These are phyloP conservation scores for Leucozona laternaria DNA, from an alignment of 2,888 invertebrate species.

Conservation along the genomic window DNA sequence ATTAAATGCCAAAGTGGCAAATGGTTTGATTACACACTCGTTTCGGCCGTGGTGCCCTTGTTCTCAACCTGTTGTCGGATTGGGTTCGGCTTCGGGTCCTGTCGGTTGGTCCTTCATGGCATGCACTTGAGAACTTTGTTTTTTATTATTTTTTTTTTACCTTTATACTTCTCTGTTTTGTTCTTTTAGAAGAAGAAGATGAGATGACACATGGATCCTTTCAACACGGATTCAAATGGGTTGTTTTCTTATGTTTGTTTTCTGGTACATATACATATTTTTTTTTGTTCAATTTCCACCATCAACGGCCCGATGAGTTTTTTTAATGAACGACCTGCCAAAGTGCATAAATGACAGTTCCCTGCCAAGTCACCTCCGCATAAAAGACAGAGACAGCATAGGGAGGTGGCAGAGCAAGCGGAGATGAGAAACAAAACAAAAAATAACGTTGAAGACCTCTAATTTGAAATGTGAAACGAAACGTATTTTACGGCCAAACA, in stretches of 20 bases:
- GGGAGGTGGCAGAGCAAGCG: slow-evolving; percentile 17
- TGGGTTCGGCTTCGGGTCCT: slow-evolving; percentile 7
- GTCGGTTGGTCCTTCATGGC: slow-evolving; percentile 32
- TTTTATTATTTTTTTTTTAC: slow-evolving; percentile 21
- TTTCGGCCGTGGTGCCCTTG: slow-evolving; percentile 26
- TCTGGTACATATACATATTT: slow-evolving; percentile 35
- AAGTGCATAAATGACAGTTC: slow-evolving; percentile 74
- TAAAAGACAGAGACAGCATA: slow-evolving; percentile 1
- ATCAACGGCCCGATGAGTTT: slow-evolving; percentile 30
- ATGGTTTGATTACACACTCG: slow-evolving; percentile 74
- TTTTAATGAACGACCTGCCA: slow-evolving; percentile 74
- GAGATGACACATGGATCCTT: slow-evolving; percentile 33
- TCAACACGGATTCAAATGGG: slow-evolving; percentile 62
- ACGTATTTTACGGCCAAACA: slow-evolving; percentile 68
- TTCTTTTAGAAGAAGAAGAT: slow-evolving; percentile 39
- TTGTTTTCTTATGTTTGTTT: slow-evolving; percentile 57
- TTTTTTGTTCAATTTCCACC: background rate
- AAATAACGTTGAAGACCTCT: slow-evolving; percentile 57
- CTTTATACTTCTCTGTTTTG: slow-evolving; percentile 45
- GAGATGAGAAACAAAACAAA: slow-evolving; percentile 8
- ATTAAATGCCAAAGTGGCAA: slow-evolving; percentile 75
- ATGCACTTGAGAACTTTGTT: slow-evolving; percentile 58
- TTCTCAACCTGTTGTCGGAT: slow-evolving; percentile 61
- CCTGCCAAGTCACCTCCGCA: slow-evolving; percentile 24
- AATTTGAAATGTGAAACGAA: slow-evolving; percentile 74